phyloP scores from a whole-genome alignment of 2,888 invertebrate genomes.

The Zonitis immaculata region DNA sequence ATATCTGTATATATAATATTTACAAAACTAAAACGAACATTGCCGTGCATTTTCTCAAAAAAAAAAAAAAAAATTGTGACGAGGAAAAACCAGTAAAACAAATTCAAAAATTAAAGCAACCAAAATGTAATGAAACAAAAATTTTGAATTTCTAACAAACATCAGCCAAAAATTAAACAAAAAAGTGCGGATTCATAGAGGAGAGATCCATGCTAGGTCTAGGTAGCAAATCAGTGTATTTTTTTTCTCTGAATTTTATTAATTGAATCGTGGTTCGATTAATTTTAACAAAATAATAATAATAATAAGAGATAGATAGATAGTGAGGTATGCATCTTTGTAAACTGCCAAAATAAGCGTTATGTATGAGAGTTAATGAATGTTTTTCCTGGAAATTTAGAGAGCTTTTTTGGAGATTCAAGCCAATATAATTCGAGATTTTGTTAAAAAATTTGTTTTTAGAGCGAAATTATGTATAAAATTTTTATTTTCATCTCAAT shows the following conservation, averaged over 20 bases:
- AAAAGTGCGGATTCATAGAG: too few relatives aligned
- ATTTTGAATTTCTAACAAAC: neutral
- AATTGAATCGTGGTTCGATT: neutral
- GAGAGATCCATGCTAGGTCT: conserved; percentile 2
- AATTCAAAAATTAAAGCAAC: conserved; percentile 33
- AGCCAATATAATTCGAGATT: conserved; percentile 4
- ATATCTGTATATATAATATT: conserved; percentile 21
- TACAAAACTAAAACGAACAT: conserved; percentile 11
- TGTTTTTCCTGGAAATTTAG: conserved; percentile 17
- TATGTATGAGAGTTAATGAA: conserved; percentile 36
- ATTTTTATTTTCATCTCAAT: conserved; percentile 31
- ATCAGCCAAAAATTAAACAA: too few relatives aligned
- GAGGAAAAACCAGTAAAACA: conserved; percentile 43
- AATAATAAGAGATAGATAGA: conserved; percentile 1
- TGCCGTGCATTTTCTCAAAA: conserved; percentile 21
- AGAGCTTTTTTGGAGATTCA: conserved; percentile 17
- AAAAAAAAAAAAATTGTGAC: too few relatives aligned
- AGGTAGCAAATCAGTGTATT: conserved; percentile 1
- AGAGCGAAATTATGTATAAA: conserved; percentile 30
- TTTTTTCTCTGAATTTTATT: too few relatives aligned
- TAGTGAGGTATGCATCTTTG: conserved; percentile 40
- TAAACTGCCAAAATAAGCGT: conserved; percentile 31
- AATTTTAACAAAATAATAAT: neutral
- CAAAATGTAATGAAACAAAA: neutral
- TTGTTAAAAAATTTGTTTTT: neutral